Base-by-base conservation (phyloP, 1,140 invertebrate species). In the Drosophila kurseongensis region DNA sequence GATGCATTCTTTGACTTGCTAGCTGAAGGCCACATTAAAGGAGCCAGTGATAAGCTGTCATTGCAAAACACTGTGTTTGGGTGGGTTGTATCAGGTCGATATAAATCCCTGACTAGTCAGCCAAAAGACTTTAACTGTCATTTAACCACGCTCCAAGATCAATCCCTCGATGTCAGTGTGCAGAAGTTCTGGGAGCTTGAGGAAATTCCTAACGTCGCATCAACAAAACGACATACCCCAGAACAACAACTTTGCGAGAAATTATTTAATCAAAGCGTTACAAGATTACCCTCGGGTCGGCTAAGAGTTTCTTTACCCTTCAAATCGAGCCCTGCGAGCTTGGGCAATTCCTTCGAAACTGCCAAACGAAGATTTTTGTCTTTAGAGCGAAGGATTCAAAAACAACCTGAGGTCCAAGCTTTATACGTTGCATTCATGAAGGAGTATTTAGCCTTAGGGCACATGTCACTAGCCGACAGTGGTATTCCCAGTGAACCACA, bases 41-140 rank as follows among this genome's bases (percentile, higher is more conserved):
- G 42, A 18, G 41, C 41, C 41, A 18, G 42, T 45, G 9, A 45
- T 18, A 45, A 45, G 5, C 16, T 18, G 16, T 18, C 16, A 45
- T 18, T 45, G 16, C 44, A 45, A 45, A 45, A 45, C 16, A 45
- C 16, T 45, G 44, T 45, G 16, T 45, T 45, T 45, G 16, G 16
- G 16, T 45, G 16, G 44, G 44, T 40, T 40, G 13, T 40, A n/a
- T n/a, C 16, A 45, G 16, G 44, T 18, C 44, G 44, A 45, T 45
- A 18, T 45, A 45, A 45, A 12, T 45, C 16, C 44, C 9, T 18
- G 44, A 45, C 16, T 45, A 18, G 10, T 45, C 44, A 45, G 10
- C 44, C 44, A 18, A 18, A 18, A 18, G 44, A 23, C 4, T 45
- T 10, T 23, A 45, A 16, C 16, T 45, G 16, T 45, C 16, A 18